Percentiles rank a stretch among this genome's conserved stretches.
Evolutionary conservation across 23 tunicate genomes (phyloP).

Genomic region (Oikopleura albicans): DNA sequence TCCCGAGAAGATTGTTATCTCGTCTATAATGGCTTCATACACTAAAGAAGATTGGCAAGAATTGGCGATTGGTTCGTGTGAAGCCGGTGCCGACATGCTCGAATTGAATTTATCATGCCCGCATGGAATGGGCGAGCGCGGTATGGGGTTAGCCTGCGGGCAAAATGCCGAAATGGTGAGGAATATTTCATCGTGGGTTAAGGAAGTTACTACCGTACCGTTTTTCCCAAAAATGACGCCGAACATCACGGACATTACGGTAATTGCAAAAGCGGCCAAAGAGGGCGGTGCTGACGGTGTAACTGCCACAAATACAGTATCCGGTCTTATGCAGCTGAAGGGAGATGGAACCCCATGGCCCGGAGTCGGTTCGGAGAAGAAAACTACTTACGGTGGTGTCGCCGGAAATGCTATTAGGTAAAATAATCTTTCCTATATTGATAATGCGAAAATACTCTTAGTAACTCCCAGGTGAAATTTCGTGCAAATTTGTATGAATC

Average conservation of each 20-base stretch:
- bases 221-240: conserved; percentile 88
- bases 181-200: conserved; percentile 80
- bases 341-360: conserved; percentile 82
- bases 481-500: too few species aligned
- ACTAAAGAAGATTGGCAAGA: conserved; percentile 65
- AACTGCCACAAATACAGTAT: conserved; percentile 96
- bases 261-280: conserved; percentile 72
- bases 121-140: conserved; percentile 99
- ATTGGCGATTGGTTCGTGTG: conserved; percentile 29
- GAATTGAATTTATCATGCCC: conserved; percentile 94
- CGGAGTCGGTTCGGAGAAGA: conserved; percentile 39
- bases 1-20: conserved; percentile 76
- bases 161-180: conserved; percentile 77
- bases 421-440: too few species aligned
- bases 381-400: conserved; percentile 94
- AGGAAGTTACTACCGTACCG: conserved; percentile 53
- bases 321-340: conserved; percentile 80
- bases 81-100: conserved; percentile 84
- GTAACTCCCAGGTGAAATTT: too few species aligned
- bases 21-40: conserved; percentile 81
- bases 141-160: conserved; percentile 98
- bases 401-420: conserved; percentile 35
- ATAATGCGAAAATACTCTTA: too few species aligned
- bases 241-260: conserved; percentile 66
- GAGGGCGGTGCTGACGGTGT: conserved; percentile 98